phyloP scores from a whole-genome alignment of 2,888 invertebrate genomes.

The Pseudeuparius sepicola region DNA sequence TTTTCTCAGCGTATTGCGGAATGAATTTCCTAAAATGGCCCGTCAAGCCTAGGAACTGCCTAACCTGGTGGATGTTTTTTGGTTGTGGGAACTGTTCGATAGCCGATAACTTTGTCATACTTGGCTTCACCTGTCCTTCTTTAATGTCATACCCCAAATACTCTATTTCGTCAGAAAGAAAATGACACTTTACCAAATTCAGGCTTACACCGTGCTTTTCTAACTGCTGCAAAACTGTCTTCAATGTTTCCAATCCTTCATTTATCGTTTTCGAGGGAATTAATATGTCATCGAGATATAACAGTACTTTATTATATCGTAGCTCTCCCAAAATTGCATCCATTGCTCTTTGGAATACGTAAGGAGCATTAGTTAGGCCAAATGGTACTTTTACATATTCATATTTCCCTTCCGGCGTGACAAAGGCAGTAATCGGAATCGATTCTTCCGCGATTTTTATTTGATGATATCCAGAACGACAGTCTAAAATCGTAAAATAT shows the following conservation, averaged over 20 bases:
- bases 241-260: slow-evolving; percentile 1
- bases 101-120: background rate
- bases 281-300: slow-evolving; percentile 3
- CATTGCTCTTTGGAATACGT: slow-evolving; percentile 1
- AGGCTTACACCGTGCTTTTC: background rate
- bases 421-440: slow-evolving; percentile 5
- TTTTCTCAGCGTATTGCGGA: slow-evolving; percentile 8
- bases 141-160: background rate
- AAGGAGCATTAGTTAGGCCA: slow-evolving; percentile 4
- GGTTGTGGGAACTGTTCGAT: background rate
- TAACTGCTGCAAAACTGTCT: background rate
- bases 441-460: slow-evolving; percentile 3
- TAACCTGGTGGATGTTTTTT: too few species aligned
- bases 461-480: slow-evolving; percentile 1
- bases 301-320: background rate
- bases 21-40: slow-evolving; percentile 10
- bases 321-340: slow-evolving; percentile 12
- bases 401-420: slow-evolving; percentile 19
- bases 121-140: background rate
- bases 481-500: background rate
- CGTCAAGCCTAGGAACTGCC: slow-evolving; percentile 13
- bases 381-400: slow-evolving; percentile 3
- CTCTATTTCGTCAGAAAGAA: background rate
- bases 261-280: background rate
- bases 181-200: slow-evolving; percentile 2